A percentile compares a stretch with the other conserved stretches of the same genome.
Conservation (phyloP, 2,113 vertebrate species). For the Colinus virginianus region DNA sequence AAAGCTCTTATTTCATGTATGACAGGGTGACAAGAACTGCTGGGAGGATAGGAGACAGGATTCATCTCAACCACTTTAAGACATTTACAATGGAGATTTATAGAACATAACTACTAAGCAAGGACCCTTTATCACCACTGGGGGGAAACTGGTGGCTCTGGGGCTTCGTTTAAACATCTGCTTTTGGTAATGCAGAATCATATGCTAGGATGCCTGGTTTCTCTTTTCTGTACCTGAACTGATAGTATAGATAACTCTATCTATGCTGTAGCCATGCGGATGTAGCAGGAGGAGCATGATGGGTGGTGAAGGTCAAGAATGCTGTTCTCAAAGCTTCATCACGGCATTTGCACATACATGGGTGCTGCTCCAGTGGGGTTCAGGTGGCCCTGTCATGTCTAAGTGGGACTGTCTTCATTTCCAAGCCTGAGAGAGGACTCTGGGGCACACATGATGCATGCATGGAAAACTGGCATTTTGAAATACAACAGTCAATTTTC, state of each 20-base stretch:
- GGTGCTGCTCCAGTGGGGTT: not conserved
- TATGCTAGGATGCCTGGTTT: not conserved
- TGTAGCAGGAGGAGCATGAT: not conserved
- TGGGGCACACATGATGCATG: not conserved
- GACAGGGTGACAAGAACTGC: not conserved
- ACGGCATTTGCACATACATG: accelerated
- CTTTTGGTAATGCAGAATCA: not conserved
- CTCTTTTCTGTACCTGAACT: not conserved
- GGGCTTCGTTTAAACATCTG: not conserved
- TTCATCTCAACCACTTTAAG: not conserved
- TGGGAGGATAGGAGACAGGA: not conserved
- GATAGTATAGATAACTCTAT: not conserved
- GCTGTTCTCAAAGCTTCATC: accelerated
- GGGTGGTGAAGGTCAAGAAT: not conserved
- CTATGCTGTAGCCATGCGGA: not conserved
- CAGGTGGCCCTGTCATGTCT: not conserved
- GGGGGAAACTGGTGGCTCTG: not conserved
- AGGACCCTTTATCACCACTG: not conserved
- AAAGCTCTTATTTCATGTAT: not conserved
- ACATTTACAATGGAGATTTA: not conserved
- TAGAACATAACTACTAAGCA: not conserved
- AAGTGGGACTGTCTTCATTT: not conserved
- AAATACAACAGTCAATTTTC: accelerated
- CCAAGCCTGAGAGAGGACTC: not conserved
- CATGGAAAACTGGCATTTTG: not conserved